Evolutionary conservation across 2,797 vertebrate genomes (phyloP).

Genomic region (Cirrhinus molitorella): DNA sequence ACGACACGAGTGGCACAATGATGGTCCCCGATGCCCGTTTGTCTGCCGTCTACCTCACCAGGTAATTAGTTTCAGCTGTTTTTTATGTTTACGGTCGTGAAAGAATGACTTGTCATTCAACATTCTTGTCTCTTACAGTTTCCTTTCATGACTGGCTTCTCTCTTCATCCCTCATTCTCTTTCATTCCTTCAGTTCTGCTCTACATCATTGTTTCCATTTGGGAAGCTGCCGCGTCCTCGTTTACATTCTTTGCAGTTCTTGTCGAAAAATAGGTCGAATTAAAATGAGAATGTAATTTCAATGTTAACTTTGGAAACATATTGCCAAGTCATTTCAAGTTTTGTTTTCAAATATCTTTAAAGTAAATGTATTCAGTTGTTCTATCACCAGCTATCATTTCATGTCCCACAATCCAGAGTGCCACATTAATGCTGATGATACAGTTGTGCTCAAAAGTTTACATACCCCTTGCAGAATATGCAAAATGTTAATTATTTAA

Average conservation of each 20-base stretch:
- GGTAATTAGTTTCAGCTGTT: conserved; percentile 33
- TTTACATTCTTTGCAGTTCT: conserved; percentile 42
- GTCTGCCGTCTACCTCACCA: conserved; percentile 37
- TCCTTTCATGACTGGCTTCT: conserved; percentile 34
- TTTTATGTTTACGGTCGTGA: conserved; percentile 29
- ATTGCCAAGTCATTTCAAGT: not conserved
- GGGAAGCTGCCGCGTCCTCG: conserved; percentile 46
- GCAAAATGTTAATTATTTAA: no score
- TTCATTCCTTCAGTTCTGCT: conserved; percentile 57
- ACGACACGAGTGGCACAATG: conserved; percentile 35
- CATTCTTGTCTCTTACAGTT: conserved; percentile 33
- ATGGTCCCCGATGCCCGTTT: conserved; percentile 20
- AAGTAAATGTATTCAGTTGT: not conserved
- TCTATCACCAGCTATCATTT: not conserved
- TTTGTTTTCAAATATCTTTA: not conserved
- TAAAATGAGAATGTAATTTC: not conserved
- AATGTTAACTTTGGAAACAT: not conserved
- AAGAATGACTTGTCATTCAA: conserved; percentile 49
- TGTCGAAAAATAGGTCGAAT: not conserved
- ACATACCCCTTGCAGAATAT: no score
- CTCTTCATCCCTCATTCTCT: conserved; percentile 31
- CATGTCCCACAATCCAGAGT: not conserved
- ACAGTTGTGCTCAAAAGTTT: no score
- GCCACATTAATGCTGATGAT: no score
- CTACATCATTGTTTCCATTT: conserved; percentile 40